These are phyloP conservation scores for Lates calcarifer DNA, from an alignment of 2,113 vertebrate genomes.

Conservation along the genomic window DNA sequence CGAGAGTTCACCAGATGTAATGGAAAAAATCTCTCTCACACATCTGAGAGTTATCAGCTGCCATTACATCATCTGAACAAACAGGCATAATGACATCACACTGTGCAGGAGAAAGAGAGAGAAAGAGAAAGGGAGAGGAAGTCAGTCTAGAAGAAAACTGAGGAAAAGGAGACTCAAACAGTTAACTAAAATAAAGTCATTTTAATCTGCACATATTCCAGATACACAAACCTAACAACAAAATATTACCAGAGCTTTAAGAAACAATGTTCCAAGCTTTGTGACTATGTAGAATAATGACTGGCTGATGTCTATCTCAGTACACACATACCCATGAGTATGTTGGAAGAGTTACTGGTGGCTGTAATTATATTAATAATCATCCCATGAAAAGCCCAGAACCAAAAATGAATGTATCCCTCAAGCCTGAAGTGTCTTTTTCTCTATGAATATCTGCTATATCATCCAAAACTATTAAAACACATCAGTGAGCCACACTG, in stretches of 20 bases:
- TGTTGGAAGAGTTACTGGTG: not conserved
- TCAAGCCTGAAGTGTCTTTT: too few species aligned
- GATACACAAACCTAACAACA: not conserved
- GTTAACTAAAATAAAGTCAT: not conserved
- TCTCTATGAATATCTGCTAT: too few species aligned
- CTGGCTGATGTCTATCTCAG: not conserved
- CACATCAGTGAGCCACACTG: too few species aligned
- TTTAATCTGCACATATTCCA: not conserved
- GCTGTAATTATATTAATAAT: not conserved
- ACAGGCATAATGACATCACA: constrained; percentile 44
- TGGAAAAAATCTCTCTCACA: constrained; percentile 30
- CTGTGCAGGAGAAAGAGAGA: not conserved
- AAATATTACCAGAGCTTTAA: not conserved
- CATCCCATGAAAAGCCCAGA: too few species aligned
- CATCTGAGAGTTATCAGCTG: constrained; percentile 60
- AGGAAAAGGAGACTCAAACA: not conserved
- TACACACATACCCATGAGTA: not conserved
- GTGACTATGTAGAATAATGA: too few species aligned
- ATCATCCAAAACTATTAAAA: too few species aligned
- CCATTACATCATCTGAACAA: constrained; percentile 51
- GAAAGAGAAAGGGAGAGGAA: not conserved
- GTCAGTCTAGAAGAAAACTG: not conserved
- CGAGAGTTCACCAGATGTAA: constrained; percentile 24
- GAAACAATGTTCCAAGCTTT: too few species aligned
- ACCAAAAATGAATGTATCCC: too few species aligned